phyloP scores from a whole-genome alignment of 2,797 vertebrate genomes.

The Pseudocheirus occidentalis region DNA sequence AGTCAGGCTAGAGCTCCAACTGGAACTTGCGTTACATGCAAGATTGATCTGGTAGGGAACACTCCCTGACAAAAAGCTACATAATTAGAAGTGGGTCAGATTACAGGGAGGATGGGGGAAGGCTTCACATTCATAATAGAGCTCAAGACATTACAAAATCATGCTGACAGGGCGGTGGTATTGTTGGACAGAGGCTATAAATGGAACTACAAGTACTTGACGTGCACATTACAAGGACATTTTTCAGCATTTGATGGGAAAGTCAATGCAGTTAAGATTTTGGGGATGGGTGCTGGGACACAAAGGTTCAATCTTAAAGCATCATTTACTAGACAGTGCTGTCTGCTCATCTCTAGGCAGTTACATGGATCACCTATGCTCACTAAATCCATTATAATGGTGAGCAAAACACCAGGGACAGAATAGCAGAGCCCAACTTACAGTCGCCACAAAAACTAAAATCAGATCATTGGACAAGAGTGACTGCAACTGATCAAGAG shows the following conservation, averaged over 20 bases:
- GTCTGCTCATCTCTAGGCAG: slow-evolving; percentile 78
- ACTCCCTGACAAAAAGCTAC: slow-evolving; percentile 75
- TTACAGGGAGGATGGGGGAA: slow-evolving; percentile 60
- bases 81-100: slow-evolving; percentile 75
- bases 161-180: slow-evolving; percentile 76
- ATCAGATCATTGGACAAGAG: slow-evolving; percentile 81
- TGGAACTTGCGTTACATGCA: slow-evolving; percentile 79
- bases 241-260: slow-evolving; percentile 65
- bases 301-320: slow-evolving; percentile 78
- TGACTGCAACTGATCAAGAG: slow-evolving; percentile 81
- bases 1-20: slow-evolving; percentile 77
- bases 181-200: slow-evolving; percentile 72
- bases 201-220: slow-evolving; percentile 77
- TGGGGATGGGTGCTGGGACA: slow-evolving; percentile 72
- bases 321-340: slow-evolving; percentile 78
- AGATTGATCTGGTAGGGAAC: slow-evolving; percentile 72
- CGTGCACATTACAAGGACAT: slow-evolving; percentile 76
- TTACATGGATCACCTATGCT: slow-evolving; percentile 81
- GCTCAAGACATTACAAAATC: slow-evolving; percentile 79
- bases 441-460: slow-evolving; percentile 84
- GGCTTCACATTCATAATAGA: slow-evolving; percentile 75
- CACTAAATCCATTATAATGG: slow-evolving; percentile 79
- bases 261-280: slow-evolving; percentile 73
- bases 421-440: slow-evolving; percentile 78
- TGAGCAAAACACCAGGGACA: slow-evolving; percentile 80